Evolutionary conservation across 1,140 invertebrate genomes (phyloP).

Genomic region (Drosophila sucinea): DNA sequence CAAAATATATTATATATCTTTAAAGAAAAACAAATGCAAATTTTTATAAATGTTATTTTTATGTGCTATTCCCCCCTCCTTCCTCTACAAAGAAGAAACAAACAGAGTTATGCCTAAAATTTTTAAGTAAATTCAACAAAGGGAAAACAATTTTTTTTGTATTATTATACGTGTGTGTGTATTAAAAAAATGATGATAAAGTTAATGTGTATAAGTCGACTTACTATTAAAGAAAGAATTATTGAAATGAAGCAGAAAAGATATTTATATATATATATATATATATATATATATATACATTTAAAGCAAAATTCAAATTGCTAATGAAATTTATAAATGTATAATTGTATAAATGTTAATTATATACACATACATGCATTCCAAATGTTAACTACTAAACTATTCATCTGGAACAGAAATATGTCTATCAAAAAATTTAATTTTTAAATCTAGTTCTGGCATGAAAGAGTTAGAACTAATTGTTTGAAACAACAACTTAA

Average conservation of each 20-base stretch:
- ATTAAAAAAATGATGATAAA: slow-evolving; percentile 59
- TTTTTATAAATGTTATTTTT: slow-evolving; percentile 81
- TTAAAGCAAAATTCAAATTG: slow-evolving; percentile 29
- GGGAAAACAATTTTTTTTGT: slow-evolving; percentile 58
- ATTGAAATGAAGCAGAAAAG: slow-evolving; percentile 25
- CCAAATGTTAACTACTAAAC: slow-evolving; percentile 69
- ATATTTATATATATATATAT: slow-evolving; percentile 35
- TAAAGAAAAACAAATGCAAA: slow-evolving; percentile 46
- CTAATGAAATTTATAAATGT: slow-evolving; percentile 60
- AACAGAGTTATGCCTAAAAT: slow-evolving; percentile 48
- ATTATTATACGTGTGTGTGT: slow-evolving; percentile 56
- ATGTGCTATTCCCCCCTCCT: slow-evolving; percentile 65
- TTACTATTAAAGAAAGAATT: slow-evolving; percentile 63
- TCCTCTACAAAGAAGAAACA: slow-evolving; percentile 39
- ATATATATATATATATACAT: slow-evolving; percentile 24
- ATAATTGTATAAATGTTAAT: slow-evolving; percentile 75
- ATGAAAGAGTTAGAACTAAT: slow-evolving; percentile 25
- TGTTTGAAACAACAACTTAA: slow-evolving; percentile 48
- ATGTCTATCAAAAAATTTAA: slow-evolving; percentile 66
- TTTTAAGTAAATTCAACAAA: neutral
- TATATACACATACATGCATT: slow-evolving; percentile 68
- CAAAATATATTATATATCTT: slow-evolving; percentile 56
- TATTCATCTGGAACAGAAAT: slow-evolving; percentile 31
- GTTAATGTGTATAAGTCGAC: slow-evolving; percentile 74
- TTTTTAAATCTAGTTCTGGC: slow-evolving; percentile 63